phyloP scores from a whole-genome alignment of 2,888 invertebrate species.

The Ectropis crepuscularia region DNA sequence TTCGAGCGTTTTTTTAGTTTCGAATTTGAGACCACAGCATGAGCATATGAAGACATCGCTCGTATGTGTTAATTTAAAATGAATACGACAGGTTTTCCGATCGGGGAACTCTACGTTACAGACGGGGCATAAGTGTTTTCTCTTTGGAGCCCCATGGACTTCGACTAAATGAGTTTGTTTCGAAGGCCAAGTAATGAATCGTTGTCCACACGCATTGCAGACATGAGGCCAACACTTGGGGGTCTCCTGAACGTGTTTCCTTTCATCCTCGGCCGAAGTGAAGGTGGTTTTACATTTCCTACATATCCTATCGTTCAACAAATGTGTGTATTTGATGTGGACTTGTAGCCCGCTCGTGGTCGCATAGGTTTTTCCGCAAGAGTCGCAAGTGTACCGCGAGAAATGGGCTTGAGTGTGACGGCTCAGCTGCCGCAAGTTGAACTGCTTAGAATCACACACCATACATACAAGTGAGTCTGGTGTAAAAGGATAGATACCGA shows the following conservation, averaged over 20 bases:
- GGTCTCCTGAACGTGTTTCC: constrained; percentile 61
- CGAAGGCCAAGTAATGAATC: constrained; percentile 65
- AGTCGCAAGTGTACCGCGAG: constrained; percentile 69
- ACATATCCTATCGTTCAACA: constrained; percentile 63
- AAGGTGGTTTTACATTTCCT: constrained; percentile 71
- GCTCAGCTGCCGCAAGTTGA: constrained; percentile 66
- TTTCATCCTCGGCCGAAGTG: constrained; percentile 58
- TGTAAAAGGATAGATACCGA: constrained; percentile 72
- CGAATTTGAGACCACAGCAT: constrained; percentile 71
- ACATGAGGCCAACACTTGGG: constrained; percentile 69
- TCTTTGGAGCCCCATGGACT: constrained; percentile 61
- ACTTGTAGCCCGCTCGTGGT: constrained; percentile 65
- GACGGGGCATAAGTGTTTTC: constrained; percentile 64
- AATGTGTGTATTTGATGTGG: constrained; percentile 66
- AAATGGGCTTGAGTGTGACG: constrained; percentile 74
- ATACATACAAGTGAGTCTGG: constrained; percentile 65
- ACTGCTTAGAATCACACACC: constrained; percentile 61
- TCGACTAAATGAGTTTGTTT: constrained; percentile 66
- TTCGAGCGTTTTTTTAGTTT: constrained; percentile 62
- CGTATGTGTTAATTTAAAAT: constrained; percentile 61
- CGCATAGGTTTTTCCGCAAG: constrained; percentile 73
- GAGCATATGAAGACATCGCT: constrained; percentile 70
- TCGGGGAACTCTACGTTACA: constrained; percentile 63
- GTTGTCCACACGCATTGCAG: constrained; percentile 66
- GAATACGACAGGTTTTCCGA: constrained; percentile 59